Percentiles rank a stretch among this genome's conserved stretches.
phyloP scores from a whole-genome alignment of 2,888 invertebrate genomes.

The Orthosia gothica region DNA sequence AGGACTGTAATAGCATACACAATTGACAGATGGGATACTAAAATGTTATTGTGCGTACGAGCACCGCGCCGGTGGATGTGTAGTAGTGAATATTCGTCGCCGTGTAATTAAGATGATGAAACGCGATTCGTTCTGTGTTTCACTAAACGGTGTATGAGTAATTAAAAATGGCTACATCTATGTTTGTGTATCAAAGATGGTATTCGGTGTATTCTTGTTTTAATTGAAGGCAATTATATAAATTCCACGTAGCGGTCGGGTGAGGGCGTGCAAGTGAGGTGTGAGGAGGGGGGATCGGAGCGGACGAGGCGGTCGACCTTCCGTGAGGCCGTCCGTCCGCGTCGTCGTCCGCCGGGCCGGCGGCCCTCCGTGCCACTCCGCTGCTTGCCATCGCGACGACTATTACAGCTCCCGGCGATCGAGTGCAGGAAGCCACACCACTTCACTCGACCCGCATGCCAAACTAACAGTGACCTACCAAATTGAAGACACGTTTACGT shows the following conservation, averaged over 20 bases:
- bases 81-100: conserved; percentile 76
- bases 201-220: conserved; percentile 84
- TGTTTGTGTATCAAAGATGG: conserved; percentile 75
- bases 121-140: conserved; percentile 64
- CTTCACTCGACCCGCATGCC: conserved; percentile 62
- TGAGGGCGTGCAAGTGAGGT: conserved; percentile 67
- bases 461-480: conserved; percentile 59
- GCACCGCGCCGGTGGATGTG: conserved; percentile 61
- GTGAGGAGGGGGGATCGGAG: conserved; percentile 68
- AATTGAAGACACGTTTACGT: conserved; percentile 51
- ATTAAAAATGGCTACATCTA: conserved; percentile 67
- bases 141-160: conserved; percentile 62
- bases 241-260: conserved; percentile 89
- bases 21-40: conserved; percentile 52
- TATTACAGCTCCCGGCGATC: conserved; percentile 66
- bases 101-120: conserved; percentile 71
- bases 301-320: conserved; percentile 88
- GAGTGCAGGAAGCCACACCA: conserved; percentile 63
- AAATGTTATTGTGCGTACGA: conserved; percentile 60
- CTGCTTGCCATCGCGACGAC: conserved; percentile 70
- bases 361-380: conserved; percentile 84
- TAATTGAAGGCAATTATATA: conserved; percentile 90
- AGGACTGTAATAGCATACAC: conserved; percentile 46
- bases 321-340: conserved; percentile 88
- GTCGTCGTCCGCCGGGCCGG: conserved; percentile 70